These are phyloP conservation scores for Cranoglanis bouderius DNA, from an alignment of 2,113 vertebrate species.

Conservation along the genomic window DNA sequence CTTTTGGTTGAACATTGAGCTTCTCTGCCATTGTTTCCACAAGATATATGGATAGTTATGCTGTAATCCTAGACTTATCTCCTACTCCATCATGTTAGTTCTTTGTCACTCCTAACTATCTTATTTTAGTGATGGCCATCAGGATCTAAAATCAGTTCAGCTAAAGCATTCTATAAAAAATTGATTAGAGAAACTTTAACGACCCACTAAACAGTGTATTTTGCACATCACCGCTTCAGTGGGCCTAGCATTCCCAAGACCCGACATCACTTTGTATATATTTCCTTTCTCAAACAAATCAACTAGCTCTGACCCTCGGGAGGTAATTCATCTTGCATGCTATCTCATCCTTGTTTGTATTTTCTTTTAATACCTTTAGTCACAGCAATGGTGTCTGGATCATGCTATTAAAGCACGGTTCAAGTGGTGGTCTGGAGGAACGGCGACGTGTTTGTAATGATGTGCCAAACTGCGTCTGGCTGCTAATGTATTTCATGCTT, in stretches of 20 bases:
- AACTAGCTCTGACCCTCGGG: constrained; percentile 16
- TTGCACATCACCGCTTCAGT: background rate
- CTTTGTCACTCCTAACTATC: background rate
- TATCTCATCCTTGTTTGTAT: constrained; percentile 54
- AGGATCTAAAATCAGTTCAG: background rate
- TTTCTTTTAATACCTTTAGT: constrained; percentile 53
- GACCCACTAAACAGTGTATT: background rate
- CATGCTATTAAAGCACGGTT: constrained; percentile 28
- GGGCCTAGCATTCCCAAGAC: constrained; percentile 31
- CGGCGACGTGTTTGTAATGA: constrained; percentile 66
- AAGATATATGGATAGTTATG: background rate
- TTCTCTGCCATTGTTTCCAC: background rate
- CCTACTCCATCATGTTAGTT: background rate
- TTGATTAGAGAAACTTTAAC: background rate
- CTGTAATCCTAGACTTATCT: background rate
- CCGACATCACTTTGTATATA: constrained; percentile 18
- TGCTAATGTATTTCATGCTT: constrained; percentile 75
- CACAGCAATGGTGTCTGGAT: constrained; percentile 36
- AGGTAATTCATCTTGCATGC: constrained; percentile 42
- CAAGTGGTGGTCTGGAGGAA: constrained; percentile 31
- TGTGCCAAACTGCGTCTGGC: constrained; percentile 53
- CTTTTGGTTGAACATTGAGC: background rate
- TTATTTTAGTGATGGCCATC: background rate
- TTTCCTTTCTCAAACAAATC: constrained; percentile 47
- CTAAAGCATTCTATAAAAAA: background rate